Evolutionary conservation across 2,797 vertebrate genomes (phyloP).

Genomic region (Tarsius wallacei): DNA sequence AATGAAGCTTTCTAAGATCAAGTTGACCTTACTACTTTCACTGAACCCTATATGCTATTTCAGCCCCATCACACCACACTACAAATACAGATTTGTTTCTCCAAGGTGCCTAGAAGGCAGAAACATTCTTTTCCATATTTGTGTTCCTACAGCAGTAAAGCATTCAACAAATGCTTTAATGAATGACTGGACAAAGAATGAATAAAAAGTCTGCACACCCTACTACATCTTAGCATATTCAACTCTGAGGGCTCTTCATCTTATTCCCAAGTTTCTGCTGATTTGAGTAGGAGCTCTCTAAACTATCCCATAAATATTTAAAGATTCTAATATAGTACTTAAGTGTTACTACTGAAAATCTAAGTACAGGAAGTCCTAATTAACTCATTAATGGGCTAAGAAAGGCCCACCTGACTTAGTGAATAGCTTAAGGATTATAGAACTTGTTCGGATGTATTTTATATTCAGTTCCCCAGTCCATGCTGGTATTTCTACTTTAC

Average conservation of each 20-base stretch:
- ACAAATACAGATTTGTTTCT: not conserved
- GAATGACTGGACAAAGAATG: constrained; percentile 76
- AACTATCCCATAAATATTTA: constrained; percentile 86
- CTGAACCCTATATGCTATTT: not conserved
- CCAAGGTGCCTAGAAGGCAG: not conserved
- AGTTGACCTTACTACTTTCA: not conserved
- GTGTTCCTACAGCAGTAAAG: constrained; percentile 13
- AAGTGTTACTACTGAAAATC: constrained; percentile 76
- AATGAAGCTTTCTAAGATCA: not conserved
- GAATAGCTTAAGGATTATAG: constrained; percentile 71
- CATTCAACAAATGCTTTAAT: constrained; percentile 60
- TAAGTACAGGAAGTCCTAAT: constrained; percentile 84
- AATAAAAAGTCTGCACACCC: constrained; percentile 69
- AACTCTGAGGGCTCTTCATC: constrained; percentile 80
- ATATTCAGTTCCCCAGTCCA: constrained; percentile 1
- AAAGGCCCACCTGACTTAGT: constrained; percentile 78
- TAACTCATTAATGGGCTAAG: constrained; percentile 80
- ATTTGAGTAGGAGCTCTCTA: constrained; percentile 79
- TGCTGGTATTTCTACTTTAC: not conserved
- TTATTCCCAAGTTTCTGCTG: constrained; percentile 76
- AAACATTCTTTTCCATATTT: constrained; percentile 22
- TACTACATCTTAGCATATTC: constrained; percentile 63
- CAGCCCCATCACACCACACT: not conserved
- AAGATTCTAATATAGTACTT: constrained; percentile 80
- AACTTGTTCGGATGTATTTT: constrained; percentile 54